Evolutionary conservation across 2,797 vertebrate genomes (phyloP), one percentile per base, ranked within the genome.

Genomic region (Spinus pinus): DNA sequence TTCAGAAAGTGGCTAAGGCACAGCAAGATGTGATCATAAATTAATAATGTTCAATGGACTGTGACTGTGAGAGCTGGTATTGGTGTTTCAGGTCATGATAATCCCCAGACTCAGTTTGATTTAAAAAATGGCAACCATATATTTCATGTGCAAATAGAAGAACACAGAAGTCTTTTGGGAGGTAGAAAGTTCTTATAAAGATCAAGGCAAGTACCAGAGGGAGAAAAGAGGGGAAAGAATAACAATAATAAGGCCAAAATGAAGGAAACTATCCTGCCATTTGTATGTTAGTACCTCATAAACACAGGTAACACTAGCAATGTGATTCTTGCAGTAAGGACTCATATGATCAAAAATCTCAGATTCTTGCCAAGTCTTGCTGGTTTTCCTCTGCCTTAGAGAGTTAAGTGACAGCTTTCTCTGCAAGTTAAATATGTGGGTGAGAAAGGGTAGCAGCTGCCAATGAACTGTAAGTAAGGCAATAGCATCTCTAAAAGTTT

Each of bases 41-140:
- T 95, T 95, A 95, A 95, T 97, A 94, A 94, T 83, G 77, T 90
- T 91, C 94, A 92, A 83, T 95, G 89, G 91, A 94, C 91, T 95
- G 90, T 95, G 91, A 90, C 94, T 95, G 69, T 53, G 91, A 94
- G 90, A 86, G 80, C 62, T 88, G 44, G 81, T 86, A 81, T 95
- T 95, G 96, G 96, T 94, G 72, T 96, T 95, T 96, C 75, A 86
- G 81, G 82, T 90, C 89, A 92, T 51, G 84, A 90, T 90, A 95
- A 92, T 93, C 79, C 75, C 88, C 62, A 92, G 95, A 75, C 75
- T 75, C 71, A 0, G 69, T 72, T 93, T 88, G 81, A 92, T 88
- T 95, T 93, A 10, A 91, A 94, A 94, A 95, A 93, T 88, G 89
- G 91, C 50, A 94, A 65, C 73, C 87, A 44, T 90, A 75, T 89